Base-by-base conservation (phyloP, 2,797 vertebrate genomes). In the Etheostoma nigrum region DNA sequence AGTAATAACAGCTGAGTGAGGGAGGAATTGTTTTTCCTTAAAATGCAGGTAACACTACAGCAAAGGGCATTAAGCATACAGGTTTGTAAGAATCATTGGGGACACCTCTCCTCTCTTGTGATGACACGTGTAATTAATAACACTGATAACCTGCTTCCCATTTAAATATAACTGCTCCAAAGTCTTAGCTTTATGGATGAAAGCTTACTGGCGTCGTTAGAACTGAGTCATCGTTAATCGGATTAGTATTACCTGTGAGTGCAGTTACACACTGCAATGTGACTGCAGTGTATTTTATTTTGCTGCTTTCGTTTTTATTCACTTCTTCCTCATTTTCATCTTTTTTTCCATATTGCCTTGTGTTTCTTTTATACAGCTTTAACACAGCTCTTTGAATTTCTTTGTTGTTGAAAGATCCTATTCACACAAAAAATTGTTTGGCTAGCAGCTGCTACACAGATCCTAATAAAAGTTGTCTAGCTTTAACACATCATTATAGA, bases 401-500 rank as follows among this genome's bases (percentile, higher is more conserved):
- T 33, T 71, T 36, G 25, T 45, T 58, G 15, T 45, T 67, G 23
- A 59, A 44, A 59, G 14, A 12, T 51, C 21, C 16, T 10, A n/a
- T 4, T 19, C 2, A 11, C 23, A n/a, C 58, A 48, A 61, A 15
- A 5, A 3, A 2, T 52, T 6, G 15, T 19, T 27, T 65, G 71
- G 6, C 13, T 49, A 19, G 48, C 6, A 16, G 25, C 33, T 68
- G 57, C 15, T 16, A 48, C 48, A 14, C 44, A 45, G 33, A 25
- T 36, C 30, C 33, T 12, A 36, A 27, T 40, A 19, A 58, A 21
- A 27, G 42, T 18, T 58, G 44, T 30, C 18, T 58, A 42, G 44
- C 27, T 65, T 55, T 49, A 30, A n/a, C 47, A 66, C 23, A 74
- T 12, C 14, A 16, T 13, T 51, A 44, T 30, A 58, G 16, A 65